Evolutionary conservation across 2,888 invertebrate genomes (phyloP), one percentile per base, ranked within the genome.

Genomic region (Adelognathus sp.): DNA sequence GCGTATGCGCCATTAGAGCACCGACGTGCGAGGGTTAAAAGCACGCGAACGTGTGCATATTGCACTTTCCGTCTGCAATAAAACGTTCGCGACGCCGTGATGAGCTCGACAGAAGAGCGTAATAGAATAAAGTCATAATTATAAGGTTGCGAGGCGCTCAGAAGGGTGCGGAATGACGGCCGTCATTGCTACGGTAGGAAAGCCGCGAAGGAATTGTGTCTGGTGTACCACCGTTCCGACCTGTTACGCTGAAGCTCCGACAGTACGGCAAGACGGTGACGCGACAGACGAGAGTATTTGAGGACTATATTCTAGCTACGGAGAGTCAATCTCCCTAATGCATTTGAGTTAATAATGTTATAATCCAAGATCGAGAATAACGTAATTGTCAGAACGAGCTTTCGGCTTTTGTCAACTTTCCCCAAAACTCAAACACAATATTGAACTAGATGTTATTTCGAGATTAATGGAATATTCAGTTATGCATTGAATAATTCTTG

Each of bases 61-160:
- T 79, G 50, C 54, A 63, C 80, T 81, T 83, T 81, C 81, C 77
- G 82, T 60, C 80, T 63, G 82, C 82, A 86, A 84, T 85, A 69
- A 78, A 78, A 56, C 67, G 81, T 76, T 66, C 76, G 79, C 73
- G 50, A 46, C 31, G 31, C 50, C 50, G 50, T 33, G 64, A 64
- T 64, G 64, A 64, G 64, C 64, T 24, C 64, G 50, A 50, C 64
- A 64, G 64, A 33, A 46, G 46, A 64, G 82, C 81, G 82, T 86
- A 87, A 86, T 86, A 87, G 87, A 87, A 86, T 82, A 83, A 84
- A 86, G 84, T 81, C 84, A 83, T 89, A 89, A 89, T 88, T 87
- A 89, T 81, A 84, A 88, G 86, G 86, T 87, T 83, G 78, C 33
- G 36, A 66, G 66, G 52, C 39, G 52, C 52, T 52, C 66, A 50